Conservation (phyloP, 2,113 vertebrate genomes). For the Mastomys natalensis region DNA sequence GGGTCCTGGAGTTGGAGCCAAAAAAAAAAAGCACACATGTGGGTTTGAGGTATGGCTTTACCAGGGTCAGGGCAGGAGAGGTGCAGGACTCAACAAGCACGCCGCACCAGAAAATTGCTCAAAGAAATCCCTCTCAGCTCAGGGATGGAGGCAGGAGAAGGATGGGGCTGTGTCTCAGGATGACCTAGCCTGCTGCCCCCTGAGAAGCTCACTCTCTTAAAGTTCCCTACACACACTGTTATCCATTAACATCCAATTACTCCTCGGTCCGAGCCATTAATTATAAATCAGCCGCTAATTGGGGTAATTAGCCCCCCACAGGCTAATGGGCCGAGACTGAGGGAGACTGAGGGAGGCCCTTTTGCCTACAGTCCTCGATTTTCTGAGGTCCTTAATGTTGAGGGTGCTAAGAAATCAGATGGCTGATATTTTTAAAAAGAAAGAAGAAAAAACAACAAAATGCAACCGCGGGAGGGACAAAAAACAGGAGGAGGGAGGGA, state of each 20-base stretch:
- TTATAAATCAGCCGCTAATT: conserved; percentile 98
- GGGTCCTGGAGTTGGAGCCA: background rate
- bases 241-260: conserved; percentile 99
- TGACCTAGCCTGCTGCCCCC: conserved; percentile 54
- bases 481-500: too few relatives aligned
- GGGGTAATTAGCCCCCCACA: conserved; percentile 97
- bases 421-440: background rate
- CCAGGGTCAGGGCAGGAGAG: background rate
- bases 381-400: conserved; percentile 53
- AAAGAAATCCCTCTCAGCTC: background rate
- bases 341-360: conserved; percentile 89
- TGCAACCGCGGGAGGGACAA: background rate
- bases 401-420: conserved; percentile 47
- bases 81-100: background rate
- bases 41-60: background rate
- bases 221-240: conserved; percentile 91
- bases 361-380: conserved; percentile 23
- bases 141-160: background rate
- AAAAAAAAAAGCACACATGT: background rate
- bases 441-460: conserved; percentile 2
- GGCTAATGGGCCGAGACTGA: conserved; percentile 94
- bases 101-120: background rate
- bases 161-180: background rate
- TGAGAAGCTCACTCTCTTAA: conserved; percentile 75
- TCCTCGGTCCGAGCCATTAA: conserved; percentile 95